A percentile compares a stretch with the other conserved stretches of the same genome.
phyloP scores from a whole-genome alignment of 1,140 invertebrate genomes.

The Trichonephila clavipes region DNA sequence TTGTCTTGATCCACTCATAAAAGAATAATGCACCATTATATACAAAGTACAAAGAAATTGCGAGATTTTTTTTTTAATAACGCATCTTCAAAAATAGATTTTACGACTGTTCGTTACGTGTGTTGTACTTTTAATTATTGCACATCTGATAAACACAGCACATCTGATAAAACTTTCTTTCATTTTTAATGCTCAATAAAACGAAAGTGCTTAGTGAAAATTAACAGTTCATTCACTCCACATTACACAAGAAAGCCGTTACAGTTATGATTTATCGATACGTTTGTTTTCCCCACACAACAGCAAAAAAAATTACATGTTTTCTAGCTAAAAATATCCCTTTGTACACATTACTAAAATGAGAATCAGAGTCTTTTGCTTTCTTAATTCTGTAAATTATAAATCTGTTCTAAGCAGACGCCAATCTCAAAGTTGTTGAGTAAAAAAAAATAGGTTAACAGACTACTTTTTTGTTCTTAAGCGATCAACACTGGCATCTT shows the following conservation, averaged over 20 bases:
- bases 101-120: neutral
- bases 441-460: conserved; percentile 20
- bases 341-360: neutral
- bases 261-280: neutral
- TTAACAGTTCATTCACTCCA: neutral
- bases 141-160: neutral
- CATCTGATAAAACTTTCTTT: neutral
- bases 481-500: neutral
- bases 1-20: too few relatives aligned
- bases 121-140: neutral
- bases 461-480: neutral
- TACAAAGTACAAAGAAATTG: too few relatives aligned
- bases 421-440: neutral
- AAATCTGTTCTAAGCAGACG: neutral
- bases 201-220: neutral
- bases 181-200: neutral
- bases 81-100: neutral
- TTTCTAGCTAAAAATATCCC: neutral
- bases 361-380: neutral
- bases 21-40: too few relatives aligned
- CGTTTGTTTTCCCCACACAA: neutral
- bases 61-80: too few relatives aligned
- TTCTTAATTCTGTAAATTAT: neutral
- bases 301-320: neutral
- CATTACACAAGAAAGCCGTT: neutral